Evolutionary conservation across 30 jellyfish, hydroid and myxozoan species (phyloP).

Genomic region (Aurelia aurita complex sp. Pacific): DNA sequence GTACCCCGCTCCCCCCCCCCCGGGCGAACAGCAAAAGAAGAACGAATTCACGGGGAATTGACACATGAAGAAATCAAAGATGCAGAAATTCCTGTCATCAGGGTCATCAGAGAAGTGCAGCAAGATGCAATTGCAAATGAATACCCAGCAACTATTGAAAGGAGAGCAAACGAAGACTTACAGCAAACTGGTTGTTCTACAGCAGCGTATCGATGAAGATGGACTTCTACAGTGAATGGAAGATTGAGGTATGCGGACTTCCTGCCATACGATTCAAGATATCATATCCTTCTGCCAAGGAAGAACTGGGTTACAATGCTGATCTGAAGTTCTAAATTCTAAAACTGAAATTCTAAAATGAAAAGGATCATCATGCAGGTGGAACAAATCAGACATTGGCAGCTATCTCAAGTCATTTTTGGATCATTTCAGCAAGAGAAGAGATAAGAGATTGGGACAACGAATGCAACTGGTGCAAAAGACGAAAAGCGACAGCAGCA

Average conservation of each 20-base stretch:
- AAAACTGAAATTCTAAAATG: not conserved
- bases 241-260: conserved; percentile 60
- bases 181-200: conserved; percentile 10
- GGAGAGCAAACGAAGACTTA: conserved; percentile 1
- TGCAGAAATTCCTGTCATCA: not conserved
- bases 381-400: conserved; percentile 24
- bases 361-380: not conserved
- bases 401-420: conserved; percentile 24
- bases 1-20: no score
- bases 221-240: conserved; percentile 60
- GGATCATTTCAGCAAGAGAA: conserved; percentile 43
- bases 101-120: conserved; percentile 22
- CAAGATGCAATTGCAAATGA: conserved; percentile 22
- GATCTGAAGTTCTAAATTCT: no score
- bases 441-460: not conserved
- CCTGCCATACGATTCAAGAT: not conserved
- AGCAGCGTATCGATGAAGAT: conserved; percentile 48
- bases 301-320: no score
- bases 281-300: no score
- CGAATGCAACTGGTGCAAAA: no score
- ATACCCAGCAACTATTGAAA: conserved; percentile 11
- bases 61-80: no score
- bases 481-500: no score
- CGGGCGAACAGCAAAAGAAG: no score
- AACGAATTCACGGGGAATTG: no score